Evolutionary conservation across 2,888 invertebrate genomes (phyloP).

Genomic region (Gari tellinella): DNA sequence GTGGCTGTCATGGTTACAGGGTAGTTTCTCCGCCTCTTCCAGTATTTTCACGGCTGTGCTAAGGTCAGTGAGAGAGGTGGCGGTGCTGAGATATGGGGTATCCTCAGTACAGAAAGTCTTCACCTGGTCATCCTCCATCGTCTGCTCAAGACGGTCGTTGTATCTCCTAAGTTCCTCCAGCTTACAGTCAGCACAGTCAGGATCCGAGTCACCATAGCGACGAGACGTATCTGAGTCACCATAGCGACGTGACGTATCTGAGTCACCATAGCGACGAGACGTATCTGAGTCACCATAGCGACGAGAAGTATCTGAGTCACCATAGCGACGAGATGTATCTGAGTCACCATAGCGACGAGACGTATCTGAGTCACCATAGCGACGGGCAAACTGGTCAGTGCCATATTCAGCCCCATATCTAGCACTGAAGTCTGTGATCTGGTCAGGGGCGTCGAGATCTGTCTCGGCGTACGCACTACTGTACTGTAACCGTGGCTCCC

Average conservation of each 20-base stretch:
- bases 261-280: too few relatives aligned
- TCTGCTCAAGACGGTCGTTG: conserved; percentile 74
- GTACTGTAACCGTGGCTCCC: conserved; percentile 36
- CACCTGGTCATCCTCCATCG: conserved; percentile 89
- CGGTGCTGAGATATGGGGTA: conserved; percentile 94
- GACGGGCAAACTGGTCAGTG: conserved; percentile 1
- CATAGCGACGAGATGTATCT: too few relatives aligned
- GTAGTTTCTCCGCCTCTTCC: conserved; percentile 54
- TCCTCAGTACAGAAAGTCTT: conserved; percentile 97
- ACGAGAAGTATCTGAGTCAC: too few relatives aligned
- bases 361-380: too few relatives aligned
- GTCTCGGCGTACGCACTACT: conserved; percentile 89
- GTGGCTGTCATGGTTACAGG: too few relatives aligned
- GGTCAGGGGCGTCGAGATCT: conserved; percentile 88
- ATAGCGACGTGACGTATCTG: too few relatives aligned
- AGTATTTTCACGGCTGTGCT: conserved; percentile 64
- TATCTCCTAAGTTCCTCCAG: conserved; percentile 73
- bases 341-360: too few relatives aligned
- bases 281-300: too few relatives aligned
- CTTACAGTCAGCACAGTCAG: conserved; percentile 77
- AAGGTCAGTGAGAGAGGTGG: conserved; percentile 95
- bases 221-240: conserved; percentile 68
- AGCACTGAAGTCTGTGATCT: conserved; percentile 96
- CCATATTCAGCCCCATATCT: conserved; percentile 91
- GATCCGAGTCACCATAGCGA: conserved; percentile 66